These are phyloP conservation scores for Amblyopsis rosae DNA, from an alignment of 2,113 vertebrate species.

Conservation along the genomic window DNA sequence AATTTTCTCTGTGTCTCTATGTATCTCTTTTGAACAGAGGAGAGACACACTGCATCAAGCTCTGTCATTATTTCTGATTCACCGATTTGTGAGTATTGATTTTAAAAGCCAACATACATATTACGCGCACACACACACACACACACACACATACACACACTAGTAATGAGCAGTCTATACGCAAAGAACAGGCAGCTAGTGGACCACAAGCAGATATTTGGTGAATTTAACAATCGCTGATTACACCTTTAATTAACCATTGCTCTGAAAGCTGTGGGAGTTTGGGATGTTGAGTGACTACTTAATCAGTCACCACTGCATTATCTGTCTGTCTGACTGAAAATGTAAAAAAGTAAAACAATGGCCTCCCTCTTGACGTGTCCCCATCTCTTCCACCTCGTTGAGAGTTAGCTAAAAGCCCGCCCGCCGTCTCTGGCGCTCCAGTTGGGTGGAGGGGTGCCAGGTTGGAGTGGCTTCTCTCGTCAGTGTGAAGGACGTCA, in stretches of 20 bases:
- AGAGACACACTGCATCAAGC: constrained; percentile 24
- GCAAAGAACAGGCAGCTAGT: not conserved
- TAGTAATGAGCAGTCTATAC: no score
- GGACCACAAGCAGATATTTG: not conserved
- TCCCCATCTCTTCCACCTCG: constrained; percentile 41
- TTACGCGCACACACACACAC: constrained; percentile 4
- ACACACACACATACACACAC: constrained; percentile 10
- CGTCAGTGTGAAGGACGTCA: constrained; percentile 28
- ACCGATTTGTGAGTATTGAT: not conserved
- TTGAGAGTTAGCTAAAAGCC: constrained; percentile 51
- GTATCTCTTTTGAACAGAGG: not conserved
- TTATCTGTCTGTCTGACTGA: constrained; percentile 44
- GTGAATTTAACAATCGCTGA: not conserved
- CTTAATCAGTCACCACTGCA: constrained; percentile 29
- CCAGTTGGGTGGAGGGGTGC: constrained; percentile 23
- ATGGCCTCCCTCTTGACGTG: constrained; percentile 27
- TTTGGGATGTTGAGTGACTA: constrained; percentile 17
- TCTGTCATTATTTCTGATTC: constrained; percentile 4
- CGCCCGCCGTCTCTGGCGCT: constrained; percentile 17
- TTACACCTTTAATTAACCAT: not conserved
- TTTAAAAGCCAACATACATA: no score
- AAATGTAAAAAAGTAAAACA: constrained; percentile 44
- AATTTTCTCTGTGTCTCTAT: not conserved
- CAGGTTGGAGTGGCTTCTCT: constrained; percentile 22
- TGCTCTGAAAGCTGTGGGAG: constrained; percentile 11